Conservation (phyloP, 1,140 invertebrate species). For the Nylanderia fulva region DNA sequence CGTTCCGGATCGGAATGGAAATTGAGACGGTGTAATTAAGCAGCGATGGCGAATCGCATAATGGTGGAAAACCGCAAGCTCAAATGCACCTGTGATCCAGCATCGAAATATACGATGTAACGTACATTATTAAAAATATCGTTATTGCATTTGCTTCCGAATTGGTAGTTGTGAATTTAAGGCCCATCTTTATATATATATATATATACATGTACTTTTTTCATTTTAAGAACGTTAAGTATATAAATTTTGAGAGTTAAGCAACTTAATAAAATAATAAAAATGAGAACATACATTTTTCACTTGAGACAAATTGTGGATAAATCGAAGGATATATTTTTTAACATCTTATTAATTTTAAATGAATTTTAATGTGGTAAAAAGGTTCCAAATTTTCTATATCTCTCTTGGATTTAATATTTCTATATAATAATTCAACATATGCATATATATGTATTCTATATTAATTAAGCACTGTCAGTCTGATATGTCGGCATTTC, state of each 20-base stretch:
- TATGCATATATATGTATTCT: not conserved
- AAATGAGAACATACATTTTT: not conserved
- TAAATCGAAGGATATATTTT: no score
- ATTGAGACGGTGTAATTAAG: constrained; percentile 56
- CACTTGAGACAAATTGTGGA: not conserved
- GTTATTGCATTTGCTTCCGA: not conserved
- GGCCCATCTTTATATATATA: not conserved
- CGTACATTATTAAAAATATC: not conserved
- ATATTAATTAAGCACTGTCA: not conserved
- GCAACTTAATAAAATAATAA: not conserved
- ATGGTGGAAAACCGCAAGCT: constrained; percentile 41
- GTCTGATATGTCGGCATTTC: not conserved
- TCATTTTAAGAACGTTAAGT: not conserved
- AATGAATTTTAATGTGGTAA: not conserved
- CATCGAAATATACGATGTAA: not conserved
- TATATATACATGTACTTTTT: no score
- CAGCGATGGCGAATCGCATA: constrained; percentile 49
- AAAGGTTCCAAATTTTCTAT: not conserved
- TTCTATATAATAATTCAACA: not conserved
- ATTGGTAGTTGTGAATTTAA: not conserved
- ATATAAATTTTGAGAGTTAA: constrained; percentile 20
- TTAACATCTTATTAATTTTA: not conserved
- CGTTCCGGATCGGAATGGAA: constrained; percentile 29
- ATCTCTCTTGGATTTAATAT: no score
- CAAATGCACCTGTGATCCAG: constrained; percentile 17